Evolutionary conservation across 1,140 invertebrate species (phyloP), one percentile per base, ranked within the genome.

Genomic region (Pseudomyrmex flavicornis): DNA sequence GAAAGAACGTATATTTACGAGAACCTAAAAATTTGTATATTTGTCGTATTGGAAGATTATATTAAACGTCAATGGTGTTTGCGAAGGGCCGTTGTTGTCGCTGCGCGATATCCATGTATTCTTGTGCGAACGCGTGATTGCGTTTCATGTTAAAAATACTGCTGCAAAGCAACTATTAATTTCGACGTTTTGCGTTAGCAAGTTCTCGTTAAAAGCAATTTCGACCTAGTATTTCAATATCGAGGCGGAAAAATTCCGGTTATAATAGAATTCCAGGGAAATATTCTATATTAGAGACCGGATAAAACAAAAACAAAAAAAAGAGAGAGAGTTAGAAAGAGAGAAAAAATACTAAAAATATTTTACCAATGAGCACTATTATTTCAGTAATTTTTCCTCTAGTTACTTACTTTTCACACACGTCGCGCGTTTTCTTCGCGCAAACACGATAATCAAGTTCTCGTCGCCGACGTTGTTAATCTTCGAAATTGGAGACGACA

Each of bases 181-280:
- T 65, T 75, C 17, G 44, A 77, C 20, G n/a, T 66, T 76, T 77
- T 68, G 13, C 17, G 2, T 54, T 13, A 56, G 22, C 46, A 44
- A 77, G 62, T 68, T 56, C 26, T 77, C 13, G 61, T 77, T 75
- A 68, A 68, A 77, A 20, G 12, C 62, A 77, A 77, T 77, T 77
- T 77, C 68, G 26, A 68, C 48, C n/a, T 7, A 77, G 62, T 77
- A 77, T 77, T 77, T 77, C 74, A 77, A 77, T 77, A 77, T 77
- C 9, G 62, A 77, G 26, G 26, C 22, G 54, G 68, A 63, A 68
- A 56, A 77, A 77, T 68, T 77, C 68, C 62, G 26, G 9, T 5
- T 26, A 62, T 68, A 68, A 77, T 54, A 77, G 26, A 76, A 76
- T 76, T 76, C 61, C 74, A 66, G 48, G 20, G 26, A 13, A 68